A percentile compares a stretch with the other conserved stretches of the same genome.
phyloP scores from a whole-genome alignment of 2,113 vertebrate genomes.

The Tenebrosternarchus preto region DNA sequence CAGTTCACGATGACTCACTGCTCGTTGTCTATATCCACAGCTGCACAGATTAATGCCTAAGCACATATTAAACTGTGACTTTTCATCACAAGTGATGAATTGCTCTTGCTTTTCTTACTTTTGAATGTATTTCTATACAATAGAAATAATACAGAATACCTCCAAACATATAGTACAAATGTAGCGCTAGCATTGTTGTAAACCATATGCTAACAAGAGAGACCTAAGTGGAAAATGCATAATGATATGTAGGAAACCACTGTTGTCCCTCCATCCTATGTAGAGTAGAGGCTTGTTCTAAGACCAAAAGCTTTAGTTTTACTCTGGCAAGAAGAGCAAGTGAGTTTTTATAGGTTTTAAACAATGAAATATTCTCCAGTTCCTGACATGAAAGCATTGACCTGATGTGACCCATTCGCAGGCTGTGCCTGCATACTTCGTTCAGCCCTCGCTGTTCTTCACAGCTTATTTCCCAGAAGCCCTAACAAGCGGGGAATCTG shows the following conservation, averaged over 20 bases:
- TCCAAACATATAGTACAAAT: not conserved
- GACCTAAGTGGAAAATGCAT: too few relatives aligned
- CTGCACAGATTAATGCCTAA: conserved; percentile 26
- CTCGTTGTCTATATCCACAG: not conserved
- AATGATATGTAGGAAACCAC: too few relatives aligned
- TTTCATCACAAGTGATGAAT: conserved; percentile 6
- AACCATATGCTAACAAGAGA: not conserved
- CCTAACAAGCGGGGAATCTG: conserved; percentile 1
- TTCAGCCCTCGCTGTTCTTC: conserved; percentile 32
- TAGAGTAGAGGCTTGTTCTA: not conserved
- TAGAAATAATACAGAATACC: not conserved
- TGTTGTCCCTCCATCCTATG: too few relatives aligned
- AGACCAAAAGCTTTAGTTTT: not conserved
- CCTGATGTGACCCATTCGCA: conserved; percentile 9
- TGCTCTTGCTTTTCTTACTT: not conserved
- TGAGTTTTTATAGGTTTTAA: conserved; percentile 6
- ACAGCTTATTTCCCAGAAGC: conserved; percentile 31
- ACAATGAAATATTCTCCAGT: not conserved
- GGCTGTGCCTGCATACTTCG: conserved; percentile 12
- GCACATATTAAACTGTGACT: not conserved
- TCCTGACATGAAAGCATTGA: conserved; percentile 11
- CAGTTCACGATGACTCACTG: conserved; percentile 39
- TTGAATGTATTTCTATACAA: too few relatives aligned
- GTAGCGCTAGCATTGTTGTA: not conserved
- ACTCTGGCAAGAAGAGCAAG: not conserved